Evolutionary conservation across 2,113 vertebrate genomes (phyloP).

Genomic region (Arvicanthis niloticus): DNA sequence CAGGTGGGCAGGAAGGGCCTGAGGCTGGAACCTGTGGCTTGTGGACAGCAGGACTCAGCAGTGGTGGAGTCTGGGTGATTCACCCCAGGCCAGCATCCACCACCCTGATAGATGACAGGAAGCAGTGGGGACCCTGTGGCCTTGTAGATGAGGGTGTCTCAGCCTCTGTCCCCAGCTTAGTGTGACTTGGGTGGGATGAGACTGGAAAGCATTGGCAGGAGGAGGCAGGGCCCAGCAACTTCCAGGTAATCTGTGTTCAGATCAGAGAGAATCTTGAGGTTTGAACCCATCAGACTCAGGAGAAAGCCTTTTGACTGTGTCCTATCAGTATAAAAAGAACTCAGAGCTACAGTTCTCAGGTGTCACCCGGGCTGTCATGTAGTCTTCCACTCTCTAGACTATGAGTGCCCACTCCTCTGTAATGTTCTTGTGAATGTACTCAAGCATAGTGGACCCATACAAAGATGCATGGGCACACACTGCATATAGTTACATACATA

Average conservation of each 20-base stretch:
- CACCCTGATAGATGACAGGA: background rate
- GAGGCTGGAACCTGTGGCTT: background rate
- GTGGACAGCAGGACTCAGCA: no score
- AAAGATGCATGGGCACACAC: background rate
- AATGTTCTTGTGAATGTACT: background rate
- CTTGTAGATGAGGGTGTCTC: background rate
- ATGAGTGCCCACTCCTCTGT: no score
- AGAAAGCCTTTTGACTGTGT: background rate
- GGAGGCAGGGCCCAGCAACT: no score
- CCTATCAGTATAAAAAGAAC: background rate
- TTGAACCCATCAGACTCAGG: background rate
- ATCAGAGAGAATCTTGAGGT: background rate
- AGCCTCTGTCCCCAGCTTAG: background rate
- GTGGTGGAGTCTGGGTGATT: background rate
- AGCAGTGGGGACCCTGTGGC: background rate
- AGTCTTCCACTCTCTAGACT: no score
- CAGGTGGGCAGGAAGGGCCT: background rate
- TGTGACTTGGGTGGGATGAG: background rate
- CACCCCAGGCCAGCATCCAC: background rate
- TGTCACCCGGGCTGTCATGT: background rate
- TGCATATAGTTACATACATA: no score
- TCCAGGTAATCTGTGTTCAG: background rate
- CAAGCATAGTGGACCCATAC: background rate
- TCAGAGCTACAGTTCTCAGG: background rate
- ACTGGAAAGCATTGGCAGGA: no score